Base-by-base conservation (phyloP, 2,113 vertebrate genomes). In the Thamnaconus septentrionalis region DNA sequence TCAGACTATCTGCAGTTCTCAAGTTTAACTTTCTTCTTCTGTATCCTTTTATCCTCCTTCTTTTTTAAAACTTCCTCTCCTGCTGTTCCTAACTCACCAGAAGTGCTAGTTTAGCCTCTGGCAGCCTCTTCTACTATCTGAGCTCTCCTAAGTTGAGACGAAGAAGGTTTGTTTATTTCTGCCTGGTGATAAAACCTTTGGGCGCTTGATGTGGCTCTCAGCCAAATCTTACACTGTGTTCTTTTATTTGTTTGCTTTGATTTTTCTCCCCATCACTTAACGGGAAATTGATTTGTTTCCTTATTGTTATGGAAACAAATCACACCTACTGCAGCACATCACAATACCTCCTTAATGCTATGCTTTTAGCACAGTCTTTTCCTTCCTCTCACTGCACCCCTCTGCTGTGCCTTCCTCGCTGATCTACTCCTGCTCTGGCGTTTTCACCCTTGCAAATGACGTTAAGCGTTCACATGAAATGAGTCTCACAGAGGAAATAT, bases 21-120 rank as follows among this genome's bases (percentile, higher is more conserved):
- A 39, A 51, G n/a, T 50, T 49, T 62, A 60, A 73, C 64, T 55
- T 10, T 44, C 18, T 2, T 18, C 54, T 8, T 71, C 53, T 83
- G 86, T 86, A 39, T 2, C n/a, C 54, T 8, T 71, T 50, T 83
- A 87, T 86, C 69, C 56, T 63, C 10, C 66, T 43, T 87, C 66
- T 56, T 73, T 59, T 75, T 64, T 46, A 71, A 50, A 43, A 43
- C 75, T 73, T 57, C 79, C 56, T 71, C 31, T 84, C 45, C 59
- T 82, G 52, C 66, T 68, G 54, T 80, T 77, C 77, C 46, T 71
- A 54, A 70, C 43, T 10, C 79, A n/a, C 85, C 87, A 92, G 90
- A 89, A 92, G 89, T 75, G 73, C 80, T 90, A 91, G 89, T 71
- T 90, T 93, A 91, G 88, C 88, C 63, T 92, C 90, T 73, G 90